Conservation (phyloP, 2,888 invertebrate species). For the Nesidiocoris tenuis region DNA sequence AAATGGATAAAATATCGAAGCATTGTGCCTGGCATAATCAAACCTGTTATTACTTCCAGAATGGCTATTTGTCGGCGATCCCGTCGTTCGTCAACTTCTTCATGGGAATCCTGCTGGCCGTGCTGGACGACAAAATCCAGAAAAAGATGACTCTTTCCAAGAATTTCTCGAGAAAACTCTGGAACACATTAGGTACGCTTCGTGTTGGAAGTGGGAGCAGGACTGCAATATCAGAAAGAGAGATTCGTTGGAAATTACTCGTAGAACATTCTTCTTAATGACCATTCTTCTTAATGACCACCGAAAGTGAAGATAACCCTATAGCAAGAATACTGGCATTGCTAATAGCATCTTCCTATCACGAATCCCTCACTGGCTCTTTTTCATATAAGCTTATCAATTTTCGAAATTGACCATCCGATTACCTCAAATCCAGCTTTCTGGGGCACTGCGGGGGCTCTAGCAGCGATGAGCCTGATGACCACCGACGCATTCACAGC, state of each 20-base stretch:
- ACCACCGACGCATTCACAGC: constrained; percentile 2
- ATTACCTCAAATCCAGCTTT: constrained; percentile 9
- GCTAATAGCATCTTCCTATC: no score
- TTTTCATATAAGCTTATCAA: no score
- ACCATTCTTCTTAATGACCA: no score
- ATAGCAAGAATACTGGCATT: no score
- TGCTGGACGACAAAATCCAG: constrained; percentile 60
- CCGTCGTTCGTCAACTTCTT: constrained; percentile 61
- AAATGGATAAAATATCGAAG: no score
- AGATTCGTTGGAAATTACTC: no score
- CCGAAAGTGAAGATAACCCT: no score
- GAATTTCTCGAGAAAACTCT: constrained; percentile 64
- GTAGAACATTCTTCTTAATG: no score
- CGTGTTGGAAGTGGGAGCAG: no score
- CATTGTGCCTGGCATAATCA: no score
- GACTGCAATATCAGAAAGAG: no score
- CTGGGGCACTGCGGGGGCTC: constrained; percentile 26
- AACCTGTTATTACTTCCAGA: constrained; percentile 56
- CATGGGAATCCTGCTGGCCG: constrained; percentile 58
- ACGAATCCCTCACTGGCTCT: no score
- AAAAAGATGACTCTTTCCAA: constrained; percentile 59
- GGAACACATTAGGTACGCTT: constrained; percentile 65
- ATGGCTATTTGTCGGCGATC: constrained; percentile 66
- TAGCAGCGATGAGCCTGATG: constrained; percentile 13
- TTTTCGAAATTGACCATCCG: neutral